Evolutionary conservation across 1,140 invertebrate species (phyloP), one percentile per base, ranked within the genome.

Genomic region (Sycophila sp.): DNA sequence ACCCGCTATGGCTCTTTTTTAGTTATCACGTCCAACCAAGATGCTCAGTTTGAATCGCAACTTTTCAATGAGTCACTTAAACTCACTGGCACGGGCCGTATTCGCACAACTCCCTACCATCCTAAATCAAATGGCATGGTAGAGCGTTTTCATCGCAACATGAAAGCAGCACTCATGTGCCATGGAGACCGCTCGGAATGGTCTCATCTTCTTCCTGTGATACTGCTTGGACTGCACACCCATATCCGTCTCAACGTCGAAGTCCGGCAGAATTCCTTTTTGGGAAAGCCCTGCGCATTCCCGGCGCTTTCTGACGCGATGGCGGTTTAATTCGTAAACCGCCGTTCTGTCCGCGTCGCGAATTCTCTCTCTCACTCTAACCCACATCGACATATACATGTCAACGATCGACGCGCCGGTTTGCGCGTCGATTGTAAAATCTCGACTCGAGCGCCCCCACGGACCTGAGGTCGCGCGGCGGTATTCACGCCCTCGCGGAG

Each of bases 151-250:
- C 65, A 67, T 36, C n/a, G 34, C 4, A 24, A 15, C 8, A 24
- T 65, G 5, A 53, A 65, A 51, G 47, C 45, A 13, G 62, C 47
- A 17, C 17, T 65, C 2, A 51, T 49, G 62, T 65, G 45, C 28
- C 45, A 64, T 28, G 11, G 15, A 15, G 26, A 17, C 17, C n/a
- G n/a, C n/a, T n/a, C n/a, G n/a, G 26, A 63, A 10, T 87, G 85
- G 85, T 67, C 73, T 1, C 72, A 80, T 22, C 24, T 58, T 1
- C 73, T 88, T 6, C 83, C 86, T 3, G 65, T 77, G 0, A 80
- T 87, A 2, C 72, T 88, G 0, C 65, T 87, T 0, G 86, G 85
- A 2, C 71, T 86, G 0, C 56, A 84, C 30, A 65, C 79, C 7
- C 70, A 76, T 1, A 70, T 69, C 26, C 83, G 84, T 42, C 75